Evolutionary conservation across 2,888 invertebrate species (phyloP).

Genomic region (Dryobotodes eremita): DNA sequence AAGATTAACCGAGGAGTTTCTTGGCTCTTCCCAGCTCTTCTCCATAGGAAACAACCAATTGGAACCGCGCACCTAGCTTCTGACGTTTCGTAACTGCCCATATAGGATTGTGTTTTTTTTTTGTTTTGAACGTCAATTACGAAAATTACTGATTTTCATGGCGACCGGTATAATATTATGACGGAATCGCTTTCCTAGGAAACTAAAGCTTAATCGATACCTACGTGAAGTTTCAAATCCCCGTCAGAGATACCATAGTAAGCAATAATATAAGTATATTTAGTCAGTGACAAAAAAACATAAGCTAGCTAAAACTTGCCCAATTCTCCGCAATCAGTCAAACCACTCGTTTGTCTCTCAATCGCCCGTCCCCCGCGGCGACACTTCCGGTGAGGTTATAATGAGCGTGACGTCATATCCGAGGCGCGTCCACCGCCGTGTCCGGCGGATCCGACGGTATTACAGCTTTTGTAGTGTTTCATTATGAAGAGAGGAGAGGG

Average conservation of each 20-base stretch:
- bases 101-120: too few species aligned
- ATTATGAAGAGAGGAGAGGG: slow-evolving; percentile 11
- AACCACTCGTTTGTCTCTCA: slow-evolving; percentile 17
- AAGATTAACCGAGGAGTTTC: too few species aligned
- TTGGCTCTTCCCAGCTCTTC: too few species aligned
- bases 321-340: not conserved
- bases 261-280: too few species aligned
- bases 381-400: slow-evolving; percentile 25
- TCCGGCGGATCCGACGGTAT: slow-evolving; percentile 20
- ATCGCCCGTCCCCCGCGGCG: not conserved
- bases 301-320: not conserved
- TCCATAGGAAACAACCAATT: too few species aligned
- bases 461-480: slow-evolving; percentile 34
- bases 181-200: too few species aligned
- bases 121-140: too few species aligned
- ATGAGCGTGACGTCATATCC: slow-evolving; percentile 33
- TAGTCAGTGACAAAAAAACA: not conserved
- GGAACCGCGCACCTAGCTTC: too few species aligned
- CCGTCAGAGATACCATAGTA: not conserved
- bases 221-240: not conserved
- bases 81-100: too few species aligned
- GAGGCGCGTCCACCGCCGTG: slow-evolving; percentile 17
- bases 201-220: too few species aligned
- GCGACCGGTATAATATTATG: too few species aligned
- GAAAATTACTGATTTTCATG: too few species aligned